phyloP scores from a whole-genome alignment of 2,113 vertebrate genomes.

The Zapornia atra region DNA sequence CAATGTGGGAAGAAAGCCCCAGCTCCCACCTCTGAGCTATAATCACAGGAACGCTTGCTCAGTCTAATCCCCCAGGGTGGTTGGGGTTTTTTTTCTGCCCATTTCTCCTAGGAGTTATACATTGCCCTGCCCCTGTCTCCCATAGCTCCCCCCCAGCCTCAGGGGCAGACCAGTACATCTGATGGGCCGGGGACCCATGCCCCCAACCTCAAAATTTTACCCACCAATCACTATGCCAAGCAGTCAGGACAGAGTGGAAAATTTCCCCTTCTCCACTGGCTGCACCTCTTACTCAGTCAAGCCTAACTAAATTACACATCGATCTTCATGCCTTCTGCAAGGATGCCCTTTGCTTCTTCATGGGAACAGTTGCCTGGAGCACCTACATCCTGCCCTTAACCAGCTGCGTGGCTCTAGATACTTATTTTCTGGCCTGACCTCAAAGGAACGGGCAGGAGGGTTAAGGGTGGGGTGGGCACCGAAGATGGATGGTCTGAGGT shows the following conservation, averaged over 20 bases:
- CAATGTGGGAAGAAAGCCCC: constrained; percentile 37
- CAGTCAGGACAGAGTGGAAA: constrained; percentile 26
- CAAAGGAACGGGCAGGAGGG: neutral
- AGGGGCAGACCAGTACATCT: neutral
- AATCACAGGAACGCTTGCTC: constrained; percentile 28
- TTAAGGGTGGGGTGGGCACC: neutral
- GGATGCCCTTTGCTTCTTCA: neutral
- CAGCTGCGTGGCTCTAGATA: neutral
- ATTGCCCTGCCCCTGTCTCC: neutral
- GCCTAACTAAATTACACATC: neutral
- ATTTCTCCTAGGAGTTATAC: neutral
- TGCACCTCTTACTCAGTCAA: neutral
- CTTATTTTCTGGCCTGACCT: neutral
- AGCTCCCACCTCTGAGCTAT: constrained; percentile 41
- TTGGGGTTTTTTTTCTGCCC: neutral
- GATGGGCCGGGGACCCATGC: neutral
- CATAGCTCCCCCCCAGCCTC: accelerated
- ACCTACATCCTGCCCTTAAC: neutral
- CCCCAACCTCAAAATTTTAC: neutral
- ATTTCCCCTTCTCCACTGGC: neutral
- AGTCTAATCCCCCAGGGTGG: neutral
- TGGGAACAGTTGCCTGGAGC: neutral
- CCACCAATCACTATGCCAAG: neutral
- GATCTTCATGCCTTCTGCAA: neutral
- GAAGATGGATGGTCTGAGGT: neutral